Base-by-base conservation (phyloP, 2,888 invertebrate species). In the Argyra leucocephala region DNA sequence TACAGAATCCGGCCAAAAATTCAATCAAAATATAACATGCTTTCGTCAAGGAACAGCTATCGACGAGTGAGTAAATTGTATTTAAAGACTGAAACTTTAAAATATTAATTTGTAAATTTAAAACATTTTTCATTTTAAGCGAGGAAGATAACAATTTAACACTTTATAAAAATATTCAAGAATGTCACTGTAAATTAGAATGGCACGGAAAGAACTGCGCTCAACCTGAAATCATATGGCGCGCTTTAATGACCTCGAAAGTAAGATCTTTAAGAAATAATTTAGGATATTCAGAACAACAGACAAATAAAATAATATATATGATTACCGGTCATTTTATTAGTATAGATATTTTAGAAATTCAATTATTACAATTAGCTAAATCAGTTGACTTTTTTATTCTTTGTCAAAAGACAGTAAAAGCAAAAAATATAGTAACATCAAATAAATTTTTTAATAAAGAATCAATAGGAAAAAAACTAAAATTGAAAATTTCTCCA, bases 161-260 rank as follows among this genome's bases (percentile, higher is more conserved):
- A 5, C 12, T 48, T 9, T 15, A 48, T n/a, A 23, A 64, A 22
- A 62, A 58, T 15, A 61, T 65, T 58, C 61, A 62, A 15, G 78
- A 79, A 71, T 87, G 86, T 70, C 76, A 80, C 21, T 87, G 87
- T 72, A 76, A 80, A 64, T 80, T 78, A n/a, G 84, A 84, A 36
- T 87, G 85, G 85, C 87, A 87, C 73, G 86, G 86, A 2, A 78
- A 79, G 10, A 86, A 87, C 70, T 87, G 87, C 72, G 85, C 86
- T 1, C 85, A 86, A 71, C 86, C 87, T 4, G 87, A 87, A 75
- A 84, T 86, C 12, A 82, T 86, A 18, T 86, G 86, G 86, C 81
- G 86, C 60, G 85, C 86, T 1, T 80, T 86, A 67, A 80, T 87
- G 77, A 83, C 85, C 22, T 80, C 82, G 21, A 82, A 82, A 67